Evolutionary conservation across 2,113 vertebrate genomes (phyloP).

Genomic region (Penelope pileata): DNA sequence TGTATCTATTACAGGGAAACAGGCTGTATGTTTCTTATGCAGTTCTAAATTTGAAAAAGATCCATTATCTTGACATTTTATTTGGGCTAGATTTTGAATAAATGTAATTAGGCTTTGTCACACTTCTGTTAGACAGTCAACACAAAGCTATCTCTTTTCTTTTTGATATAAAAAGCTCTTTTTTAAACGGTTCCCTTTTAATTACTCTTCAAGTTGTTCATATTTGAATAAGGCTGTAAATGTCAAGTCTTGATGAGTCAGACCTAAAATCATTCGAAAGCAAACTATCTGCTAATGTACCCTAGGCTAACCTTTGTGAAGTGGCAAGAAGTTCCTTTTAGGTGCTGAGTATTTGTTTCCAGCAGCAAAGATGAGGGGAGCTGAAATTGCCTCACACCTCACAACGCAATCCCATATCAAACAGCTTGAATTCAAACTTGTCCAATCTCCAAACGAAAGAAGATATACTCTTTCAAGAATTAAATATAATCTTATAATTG

Average conservation of each 20-base stretch:
- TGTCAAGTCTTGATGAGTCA: conserved; percentile 32
- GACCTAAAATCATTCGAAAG: conserved; percentile 33
- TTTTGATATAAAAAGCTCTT: conserved; percentile 28
- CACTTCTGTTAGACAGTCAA: conserved; percentile 22
- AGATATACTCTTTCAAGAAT: neutral
- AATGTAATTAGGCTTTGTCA: conserved; percentile 34
- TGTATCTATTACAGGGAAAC: neutral
- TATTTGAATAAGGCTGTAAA: conserved; percentile 37
- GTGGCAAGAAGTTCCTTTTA: neutral
- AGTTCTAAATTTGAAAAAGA: neutral
- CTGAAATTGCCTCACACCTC: neutral
- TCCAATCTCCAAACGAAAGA: neutral
- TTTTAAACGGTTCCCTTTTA: conserved; percentile 5
- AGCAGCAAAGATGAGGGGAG: neutral
- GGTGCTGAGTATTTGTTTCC: neutral
- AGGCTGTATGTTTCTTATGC: neutral
- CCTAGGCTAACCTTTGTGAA: neutral
- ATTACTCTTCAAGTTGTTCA: conserved; percentile 1
- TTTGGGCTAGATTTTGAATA: conserved; percentile 40
- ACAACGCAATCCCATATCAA: neutral
- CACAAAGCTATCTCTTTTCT: conserved; percentile 33
- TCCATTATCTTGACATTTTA: conserved; percentile 48
- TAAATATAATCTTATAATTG: neutral
- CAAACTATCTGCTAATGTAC: neutral
- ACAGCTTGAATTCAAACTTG: neutral